A percentile compares a stretch with the other conserved stretches of the same genome.
Conservation (phyloP, 1,140 invertebrate genomes). For the Eupeodes corollae region DNA sequence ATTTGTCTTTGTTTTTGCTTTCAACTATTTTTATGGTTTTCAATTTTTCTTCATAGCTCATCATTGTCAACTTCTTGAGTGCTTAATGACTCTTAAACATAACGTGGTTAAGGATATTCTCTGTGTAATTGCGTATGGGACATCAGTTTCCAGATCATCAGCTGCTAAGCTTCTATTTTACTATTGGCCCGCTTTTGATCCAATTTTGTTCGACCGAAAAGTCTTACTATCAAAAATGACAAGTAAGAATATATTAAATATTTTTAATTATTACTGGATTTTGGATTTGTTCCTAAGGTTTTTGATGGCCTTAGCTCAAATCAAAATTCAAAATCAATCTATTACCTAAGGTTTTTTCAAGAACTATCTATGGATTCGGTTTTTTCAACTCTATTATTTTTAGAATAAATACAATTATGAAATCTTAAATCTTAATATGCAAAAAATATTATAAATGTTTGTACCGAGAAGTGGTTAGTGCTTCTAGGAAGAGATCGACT, state of each 20-base stretch:
- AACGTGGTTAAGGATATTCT: constrained; percentile 86
- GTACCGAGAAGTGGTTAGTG: no score
- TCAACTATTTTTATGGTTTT: constrained; percentile 1
- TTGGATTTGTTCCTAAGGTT: no score
- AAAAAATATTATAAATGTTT: no score
- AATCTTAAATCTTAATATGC: no score
- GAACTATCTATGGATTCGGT: no score
- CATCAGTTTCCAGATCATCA: constrained; percentile 75
- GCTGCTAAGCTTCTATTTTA: constrained; percentile 95
- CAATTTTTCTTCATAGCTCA: constrained; percentile 50
- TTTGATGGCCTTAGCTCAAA: no score
- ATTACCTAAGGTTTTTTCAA: not conserved
- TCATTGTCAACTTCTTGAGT: constrained; percentile 90
- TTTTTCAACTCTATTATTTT: no score
- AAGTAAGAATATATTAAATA: constrained; percentile 45
- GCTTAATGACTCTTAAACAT: constrained; percentile 83
- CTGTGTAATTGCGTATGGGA: constrained; percentile 94
- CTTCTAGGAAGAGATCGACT: no score
- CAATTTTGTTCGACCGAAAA: constrained; percentile 81
- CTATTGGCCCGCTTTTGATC: constrained; percentile 98
- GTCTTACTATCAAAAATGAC: constrained; percentile 81
- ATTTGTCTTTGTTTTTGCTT: not conserved
- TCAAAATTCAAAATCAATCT: no score
- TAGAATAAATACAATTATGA: no score
- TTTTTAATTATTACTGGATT: no score